Percentiles rank a stretch among this genome's conserved stretches.
Conservation (phyloP, 1,140 invertebrate genomes). For the Rhyacophila brunnea region DNA sequence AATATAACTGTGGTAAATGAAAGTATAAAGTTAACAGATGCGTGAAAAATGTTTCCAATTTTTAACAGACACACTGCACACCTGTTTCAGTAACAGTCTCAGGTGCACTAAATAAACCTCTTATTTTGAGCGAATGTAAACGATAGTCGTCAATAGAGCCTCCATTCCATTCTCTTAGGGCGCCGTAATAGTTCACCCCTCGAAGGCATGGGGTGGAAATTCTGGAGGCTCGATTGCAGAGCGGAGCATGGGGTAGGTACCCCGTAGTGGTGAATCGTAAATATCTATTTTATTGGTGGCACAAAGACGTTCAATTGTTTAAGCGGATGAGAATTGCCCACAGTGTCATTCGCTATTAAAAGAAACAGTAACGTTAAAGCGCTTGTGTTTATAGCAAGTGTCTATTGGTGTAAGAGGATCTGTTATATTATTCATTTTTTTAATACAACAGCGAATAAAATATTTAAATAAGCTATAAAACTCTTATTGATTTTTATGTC, state of each 20-base stretch:
- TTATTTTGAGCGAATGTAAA: constrained; percentile 32
- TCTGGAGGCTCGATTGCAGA: neutral
- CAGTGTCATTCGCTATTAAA: neutral
- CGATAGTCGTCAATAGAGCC: constrained; percentile 29
- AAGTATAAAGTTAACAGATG: too few relatives aligned
- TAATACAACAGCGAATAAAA: too few relatives aligned
- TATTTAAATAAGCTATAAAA: too few relatives aligned
- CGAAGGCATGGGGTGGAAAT: neutral
- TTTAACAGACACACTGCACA: too few relatives aligned
- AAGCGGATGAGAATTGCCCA: constrained; percentile 10
- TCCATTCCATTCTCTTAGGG: constrained; percentile 10
- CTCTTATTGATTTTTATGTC: too few relatives aligned
- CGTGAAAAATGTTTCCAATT: too few relatives aligned
- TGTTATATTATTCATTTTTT: too few relatives aligned
- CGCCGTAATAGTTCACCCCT: constrained; percentile 5
- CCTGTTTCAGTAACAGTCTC: constrained; percentile 2
- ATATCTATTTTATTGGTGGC: constrained; percentile 30
- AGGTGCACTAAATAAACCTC: constrained; percentile 31
- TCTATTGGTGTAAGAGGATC: too few relatives aligned
- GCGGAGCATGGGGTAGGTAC: neutral
- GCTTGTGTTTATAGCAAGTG: too few relatives aligned
- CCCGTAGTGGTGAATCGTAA: constrained; percentile 24
- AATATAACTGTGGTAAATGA: too few relatives aligned
- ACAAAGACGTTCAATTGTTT: constrained; percentile 25
- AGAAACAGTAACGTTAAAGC: too few relatives aligned